A percentile compares a stretch with the other conserved stretches of the same genome.
Evolutionary conservation across 2,797 vertebrate species (phyloP).

Genomic region (Eospalax fontanierii): DNA sequence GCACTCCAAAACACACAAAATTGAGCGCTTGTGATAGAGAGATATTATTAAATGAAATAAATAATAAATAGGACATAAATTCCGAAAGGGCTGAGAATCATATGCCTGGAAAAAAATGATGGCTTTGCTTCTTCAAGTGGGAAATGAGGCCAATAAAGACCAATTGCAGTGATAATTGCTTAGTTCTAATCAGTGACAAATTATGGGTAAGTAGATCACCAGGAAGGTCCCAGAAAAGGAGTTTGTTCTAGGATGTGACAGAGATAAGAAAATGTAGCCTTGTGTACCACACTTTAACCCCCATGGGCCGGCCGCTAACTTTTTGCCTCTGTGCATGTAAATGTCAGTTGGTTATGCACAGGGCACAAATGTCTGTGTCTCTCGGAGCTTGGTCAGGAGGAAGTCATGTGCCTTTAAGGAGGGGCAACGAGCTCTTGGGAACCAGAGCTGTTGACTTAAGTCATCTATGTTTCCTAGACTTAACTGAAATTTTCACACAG

Average conservation of each 20-base stretch:
- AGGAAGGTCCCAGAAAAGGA: conserved; percentile 61
- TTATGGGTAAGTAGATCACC: conserved; percentile 79
- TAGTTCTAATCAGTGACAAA: conserved; percentile 78
- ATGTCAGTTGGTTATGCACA: not conserved
- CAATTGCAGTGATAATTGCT: conserved; percentile 79
- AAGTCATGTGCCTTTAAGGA: not conserved
- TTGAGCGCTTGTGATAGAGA: not conserved
- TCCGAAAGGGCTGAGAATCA: conserved; percentile 63
- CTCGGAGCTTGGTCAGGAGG: not conserved
- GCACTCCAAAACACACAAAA: conserved; percentile 44
- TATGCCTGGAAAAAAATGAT: conserved; percentile 13
- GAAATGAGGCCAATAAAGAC: conserved; percentile 81
- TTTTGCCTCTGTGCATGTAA: not conserved
- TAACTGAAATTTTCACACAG: not conserved
- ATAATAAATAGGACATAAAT: conserved; percentile 61
- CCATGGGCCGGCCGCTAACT: not conserved
- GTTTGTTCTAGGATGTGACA: conserved; percentile 64
- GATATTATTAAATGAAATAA: conserved; percentile 62
- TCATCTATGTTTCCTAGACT: not conserved
- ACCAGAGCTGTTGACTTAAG: not conserved
- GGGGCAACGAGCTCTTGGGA: not conserved
- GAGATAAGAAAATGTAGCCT: conserved; percentile 57
- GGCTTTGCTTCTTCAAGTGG: conserved; percentile 75
- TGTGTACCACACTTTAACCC: conserved; percentile 39
- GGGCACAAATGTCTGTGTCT: not conserved